Percentiles rank a stretch among this genome's conserved stretches.
These are phyloP conservation scores for Xenopus petersii DNA, from an alignment of 2,797 vertebrate genomes.

Conservation along the genomic window DNA sequence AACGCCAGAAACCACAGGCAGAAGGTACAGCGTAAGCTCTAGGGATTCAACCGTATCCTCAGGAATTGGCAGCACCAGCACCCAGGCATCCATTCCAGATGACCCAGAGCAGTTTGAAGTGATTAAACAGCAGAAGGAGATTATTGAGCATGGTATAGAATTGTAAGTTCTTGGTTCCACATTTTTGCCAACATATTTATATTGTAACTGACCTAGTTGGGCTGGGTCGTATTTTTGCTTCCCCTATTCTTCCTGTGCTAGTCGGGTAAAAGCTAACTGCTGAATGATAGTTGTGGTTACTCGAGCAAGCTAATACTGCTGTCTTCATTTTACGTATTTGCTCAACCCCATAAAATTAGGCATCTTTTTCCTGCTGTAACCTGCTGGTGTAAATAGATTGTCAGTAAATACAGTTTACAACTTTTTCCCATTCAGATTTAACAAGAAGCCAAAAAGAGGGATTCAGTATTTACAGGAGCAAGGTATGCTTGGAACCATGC, in stretches of 20 bases:
- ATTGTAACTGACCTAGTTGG: too few relatives aligned
- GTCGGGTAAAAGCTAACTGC: too few relatives aligned
- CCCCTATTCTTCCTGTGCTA: too few relatives aligned
- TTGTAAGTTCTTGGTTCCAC: slow-evolving; percentile 72
- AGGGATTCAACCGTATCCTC: slow-evolving; percentile 87
- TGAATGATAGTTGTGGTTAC: too few relatives aligned
- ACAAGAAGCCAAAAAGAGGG: slow-evolving; percentile 93
- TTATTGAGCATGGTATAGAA: slow-evolving; percentile 93
- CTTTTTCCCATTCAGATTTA: slow-evolving; percentile 71
- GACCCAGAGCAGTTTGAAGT: slow-evolving; percentile 95
- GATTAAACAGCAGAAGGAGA: slow-evolving; percentile 97
- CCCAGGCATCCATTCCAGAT: slow-evolving; percentile 72
- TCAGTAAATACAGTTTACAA: too few relatives aligned
- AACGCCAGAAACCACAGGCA: slow-evolving; percentile 74
- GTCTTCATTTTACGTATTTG: too few relatives aligned
- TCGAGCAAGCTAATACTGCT: too few relatives aligned
- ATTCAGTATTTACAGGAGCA: slow-evolving; percentile 94
- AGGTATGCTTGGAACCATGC: slow-evolving; percentile 81
- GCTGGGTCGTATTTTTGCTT: too few relatives aligned
- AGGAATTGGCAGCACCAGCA: slow-evolving; percentile 66
- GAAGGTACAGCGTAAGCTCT: slow-evolving; percentile 85
- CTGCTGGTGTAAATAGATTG: too few relatives aligned
- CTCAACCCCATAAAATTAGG: too few relatives aligned
- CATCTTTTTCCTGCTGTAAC: too few relatives aligned
- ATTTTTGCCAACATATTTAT: background rate